A percentile compares a stretch with the other conserved stretches of the same genome.
phyloP scores from a whole-genome alignment of 2,113 vertebrate species.

The Myodes glareolus region DNA sequence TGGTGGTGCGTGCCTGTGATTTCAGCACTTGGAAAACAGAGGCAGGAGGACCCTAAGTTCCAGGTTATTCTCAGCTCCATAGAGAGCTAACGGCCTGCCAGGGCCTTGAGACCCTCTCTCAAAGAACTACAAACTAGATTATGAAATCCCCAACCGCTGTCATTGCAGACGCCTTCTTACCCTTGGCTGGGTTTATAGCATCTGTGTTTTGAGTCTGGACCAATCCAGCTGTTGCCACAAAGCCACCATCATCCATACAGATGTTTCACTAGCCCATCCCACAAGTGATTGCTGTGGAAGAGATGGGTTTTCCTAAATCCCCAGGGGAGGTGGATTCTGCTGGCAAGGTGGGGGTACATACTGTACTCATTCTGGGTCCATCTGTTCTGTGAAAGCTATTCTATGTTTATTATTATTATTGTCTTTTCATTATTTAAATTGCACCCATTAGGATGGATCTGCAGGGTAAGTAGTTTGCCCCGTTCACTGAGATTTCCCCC shows the following conservation, averaged over 20 bases:
- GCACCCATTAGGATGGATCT: constrained; percentile 82
- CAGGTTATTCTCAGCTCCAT: neutral
- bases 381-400: neutral
- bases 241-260: neutral
- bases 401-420: constrained; percentile 50
- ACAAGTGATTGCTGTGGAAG: neutral
- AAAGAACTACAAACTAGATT: neutral
- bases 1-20: neutral
- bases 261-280: neutral
- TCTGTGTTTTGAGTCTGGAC: neutral
- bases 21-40: neutral
- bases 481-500: constrained; percentile 62
- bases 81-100: neutral
- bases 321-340: neutral
- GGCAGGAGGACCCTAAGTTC: neutral
- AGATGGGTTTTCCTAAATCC: neutral
- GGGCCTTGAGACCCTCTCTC: neutral
- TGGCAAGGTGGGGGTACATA: neutral
- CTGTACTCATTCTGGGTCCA: neutral
- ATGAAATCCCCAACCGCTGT: neutral
- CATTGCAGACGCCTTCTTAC: neutral
- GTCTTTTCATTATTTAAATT: constrained; percentile 80
- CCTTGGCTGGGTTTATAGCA: neutral
- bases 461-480: constrained; percentile 84
- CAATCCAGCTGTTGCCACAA: neutral